These are phyloP conservation scores for Mercenaria mercenaria DNA, from an alignment of 1,140 invertebrate species.

Conservation along the genomic window DNA sequence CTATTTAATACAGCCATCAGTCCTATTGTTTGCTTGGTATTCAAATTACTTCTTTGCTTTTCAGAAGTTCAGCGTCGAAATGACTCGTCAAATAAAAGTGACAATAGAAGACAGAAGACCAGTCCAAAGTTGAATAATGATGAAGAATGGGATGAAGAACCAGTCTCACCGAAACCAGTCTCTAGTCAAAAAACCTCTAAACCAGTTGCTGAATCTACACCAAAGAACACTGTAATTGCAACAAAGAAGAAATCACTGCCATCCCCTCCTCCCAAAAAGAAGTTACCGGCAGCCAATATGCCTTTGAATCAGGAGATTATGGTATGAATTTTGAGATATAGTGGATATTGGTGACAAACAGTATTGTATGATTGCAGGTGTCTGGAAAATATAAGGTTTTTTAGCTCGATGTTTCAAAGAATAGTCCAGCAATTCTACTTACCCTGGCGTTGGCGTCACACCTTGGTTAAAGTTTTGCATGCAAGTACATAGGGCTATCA, in stretches of 20 bases:
- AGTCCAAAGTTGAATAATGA: background rate
- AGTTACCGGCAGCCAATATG: background rate
- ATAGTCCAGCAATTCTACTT: too few species aligned
- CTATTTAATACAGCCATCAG: too few species aligned
- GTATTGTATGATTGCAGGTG: too few species aligned
- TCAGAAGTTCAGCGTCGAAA: background rate
- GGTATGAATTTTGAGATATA: background rate
- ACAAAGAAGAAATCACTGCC: background rate
- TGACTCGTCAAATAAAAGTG: background rate
- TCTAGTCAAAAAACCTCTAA: background rate
- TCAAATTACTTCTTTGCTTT: too few species aligned
- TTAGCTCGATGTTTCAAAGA: too few species aligned
- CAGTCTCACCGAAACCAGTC: background rate
- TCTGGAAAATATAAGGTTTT: too few species aligned
- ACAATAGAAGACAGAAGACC: background rate
- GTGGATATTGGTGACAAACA: too few species aligned
- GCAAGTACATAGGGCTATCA: too few species aligned
- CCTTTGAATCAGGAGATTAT: conserved; percentile 19
- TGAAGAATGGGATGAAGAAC: background rate
- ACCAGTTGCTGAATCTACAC: background rate
- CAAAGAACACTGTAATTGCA: background rate
- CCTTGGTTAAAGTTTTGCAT: too few species aligned
- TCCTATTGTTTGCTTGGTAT: too few species aligned
- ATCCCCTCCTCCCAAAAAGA: conserved; percentile 17
- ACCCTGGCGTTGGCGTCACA: too few species aligned